Base-by-base conservation (phyloP, 2,797 vertebrate species). In the Aselliscus stoliczkanus region DNA sequence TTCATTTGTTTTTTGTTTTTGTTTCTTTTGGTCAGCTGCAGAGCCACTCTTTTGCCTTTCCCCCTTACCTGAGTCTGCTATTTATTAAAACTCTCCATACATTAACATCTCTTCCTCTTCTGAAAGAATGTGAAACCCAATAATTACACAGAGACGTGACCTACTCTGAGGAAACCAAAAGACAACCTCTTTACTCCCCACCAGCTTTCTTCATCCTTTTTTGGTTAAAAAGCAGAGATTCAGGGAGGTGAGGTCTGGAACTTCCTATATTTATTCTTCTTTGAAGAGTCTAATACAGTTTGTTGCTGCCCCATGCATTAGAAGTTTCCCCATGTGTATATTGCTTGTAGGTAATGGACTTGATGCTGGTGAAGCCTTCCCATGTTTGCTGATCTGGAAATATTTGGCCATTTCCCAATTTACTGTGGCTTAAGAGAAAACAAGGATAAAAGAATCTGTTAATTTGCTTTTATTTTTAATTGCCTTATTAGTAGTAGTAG, bases 141-240 rank as follows among this genome's bases (percentile, higher is more conserved):
- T 76, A 92, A 95, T 94, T 90, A 88, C 17, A 69, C 90, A 92
- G 76, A 96, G 80, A 73, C 76, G 72, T 97, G 94, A 96, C 96
- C 93, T 97, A 97, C 93, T 97, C 97, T 83, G 95, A 88, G 94
- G 65, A 69, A 96, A 60, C 21, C 37, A 64, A 44, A 92, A 85
- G 90, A 96, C 95, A 95, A 96, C 54, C 37, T 17, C 34, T 84
- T 9, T 9, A 1, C 42, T 42, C 42, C 42, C 42, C 42, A 42
- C 42, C 42, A 60, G 60, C 27, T 93, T 90, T 83, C 90, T 93
- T 88, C 27, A 82, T 86, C 58, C 52, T 73, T 67, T 91, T 94
- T 94, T 79, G 18, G 37, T 92, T 50, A 94, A 94, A 91, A 91
- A 83, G 79, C 44, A 82, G 82, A 94, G 47, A 70, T 89, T 89